Conservation (phyloP, 2,888 invertebrate species). For the Machimus atricapillus region DNA sequence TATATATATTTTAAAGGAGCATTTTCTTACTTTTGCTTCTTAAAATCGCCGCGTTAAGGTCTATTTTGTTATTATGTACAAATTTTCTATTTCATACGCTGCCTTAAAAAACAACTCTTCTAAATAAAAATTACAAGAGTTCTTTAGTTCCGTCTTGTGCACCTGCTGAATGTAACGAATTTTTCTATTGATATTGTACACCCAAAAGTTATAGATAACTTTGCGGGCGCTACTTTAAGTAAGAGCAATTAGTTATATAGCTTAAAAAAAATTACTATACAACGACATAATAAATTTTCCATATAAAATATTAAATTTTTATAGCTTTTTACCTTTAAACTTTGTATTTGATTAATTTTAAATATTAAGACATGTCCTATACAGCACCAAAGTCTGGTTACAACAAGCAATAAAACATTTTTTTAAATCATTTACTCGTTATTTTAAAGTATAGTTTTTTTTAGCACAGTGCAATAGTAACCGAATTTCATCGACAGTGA, state of each 20-base stretch:
- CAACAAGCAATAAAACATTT: slow-evolving; percentile 25
- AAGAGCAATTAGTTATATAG: neutral
- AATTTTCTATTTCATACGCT: neutral
- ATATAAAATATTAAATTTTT: slow-evolving; percentile 23
- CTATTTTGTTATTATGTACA: slow-evolving; percentile 8
- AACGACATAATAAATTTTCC: slow-evolving; percentile 1
- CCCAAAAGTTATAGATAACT: neutral
- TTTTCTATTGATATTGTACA: slow-evolving; percentile 5
- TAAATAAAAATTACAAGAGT: neutral
- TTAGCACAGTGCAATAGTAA: neutral
- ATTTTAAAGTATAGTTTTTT: neutral
- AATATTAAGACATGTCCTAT: slow-evolving; percentile 19
- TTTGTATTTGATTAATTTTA: slow-evolving; percentile 19
- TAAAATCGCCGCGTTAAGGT: neutral
- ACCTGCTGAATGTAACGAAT: neutral
- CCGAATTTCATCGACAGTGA: too few relatives aligned
- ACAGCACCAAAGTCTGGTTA: slow-evolving; percentile 2
- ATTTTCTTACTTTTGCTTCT: neutral
- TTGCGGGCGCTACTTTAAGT: neutral
- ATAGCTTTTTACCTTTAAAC: slow-evolving; percentile 23
- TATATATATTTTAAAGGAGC: neutral
- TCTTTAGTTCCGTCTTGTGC: neutral
- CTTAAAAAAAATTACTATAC: slow-evolving; percentile 18
- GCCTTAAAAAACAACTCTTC: neutral
- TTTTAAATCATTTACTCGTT: neutral